Evolutionary conservation across 1,140 invertebrate genomes (phyloP), one percentile per base, ranked within the genome.

Genomic region (Lanistes nyassanus): DNA sequence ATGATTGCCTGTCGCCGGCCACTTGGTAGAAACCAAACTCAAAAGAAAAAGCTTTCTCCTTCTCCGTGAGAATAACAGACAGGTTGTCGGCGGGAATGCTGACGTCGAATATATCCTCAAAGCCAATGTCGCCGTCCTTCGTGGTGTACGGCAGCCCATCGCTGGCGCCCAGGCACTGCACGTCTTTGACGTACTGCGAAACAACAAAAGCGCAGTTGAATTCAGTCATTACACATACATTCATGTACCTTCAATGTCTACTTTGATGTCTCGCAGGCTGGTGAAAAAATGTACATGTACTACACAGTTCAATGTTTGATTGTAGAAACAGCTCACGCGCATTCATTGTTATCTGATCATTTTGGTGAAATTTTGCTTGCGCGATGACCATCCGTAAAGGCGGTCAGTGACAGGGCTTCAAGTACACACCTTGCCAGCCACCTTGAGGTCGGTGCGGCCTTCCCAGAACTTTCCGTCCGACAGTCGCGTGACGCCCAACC

Each of bases 401-500:
- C n/a, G n/a, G n/a, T n/a, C n/a, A n/a, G n/a, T n/a, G n/a, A n/a
- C n/a, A n/a, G n/a, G n/a, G n/a, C 39, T 19, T 23, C 42, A 4
- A 42, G 5, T 29, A 53, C 66, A 13, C 23, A 68, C 66, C 47
- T 68, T 68, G 66, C 66, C 39, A 51, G 66, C 66, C 4, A 68
- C 53, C 66, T 68, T 68, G 58, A 51, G 42, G 68, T 79, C 34
- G 56, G 69, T 76, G 67, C 62, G 70, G 42, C 75, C 53, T 47
- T 79, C 26, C 74, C 75, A 70, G 74, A 34, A 51, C 39, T 56
- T 21, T 67, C 64, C 34, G 69, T 79, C 62, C 60, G 37, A 58
- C 74, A 62, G 7, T 56, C 75, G 47, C 58, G 65, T 53, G 74
- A 71, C 31, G 74, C 36, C 53, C 29, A 70, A 23, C 56, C 55